A percentile compares a stretch with the other conserved stretches of the same genome.
Conservation (phyloP, 2,797 vertebrate species). For the Parauchenoglanis punctatus region DNA sequence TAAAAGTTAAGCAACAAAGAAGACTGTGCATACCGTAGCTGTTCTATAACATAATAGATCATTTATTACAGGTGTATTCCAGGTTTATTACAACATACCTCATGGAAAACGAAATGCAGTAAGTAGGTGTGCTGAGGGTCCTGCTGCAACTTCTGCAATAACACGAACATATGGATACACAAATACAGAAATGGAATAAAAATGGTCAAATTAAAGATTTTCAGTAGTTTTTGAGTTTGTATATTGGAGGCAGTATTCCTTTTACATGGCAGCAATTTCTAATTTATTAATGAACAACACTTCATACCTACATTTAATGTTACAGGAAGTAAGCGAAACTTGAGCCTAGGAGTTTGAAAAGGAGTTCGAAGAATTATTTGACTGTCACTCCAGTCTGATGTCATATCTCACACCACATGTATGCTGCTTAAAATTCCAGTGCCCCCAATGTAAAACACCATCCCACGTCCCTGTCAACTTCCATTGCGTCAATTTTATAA, state of each 20-base stretch:
- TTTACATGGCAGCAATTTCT: background rate
- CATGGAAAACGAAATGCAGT: background rate
- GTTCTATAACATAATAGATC: background rate
- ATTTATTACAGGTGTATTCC: background rate
- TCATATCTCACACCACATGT: background rate
- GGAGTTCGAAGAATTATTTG: background rate
- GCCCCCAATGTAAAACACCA: background rate
- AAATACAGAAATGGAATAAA: background rate
- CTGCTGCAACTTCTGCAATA: background rate
- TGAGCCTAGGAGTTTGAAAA: background rate
- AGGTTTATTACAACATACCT: background rate
- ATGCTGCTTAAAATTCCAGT: background rate
- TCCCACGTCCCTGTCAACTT: background rate
- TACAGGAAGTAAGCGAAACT: no score
- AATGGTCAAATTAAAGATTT: background rate
- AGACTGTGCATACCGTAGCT: background rate
- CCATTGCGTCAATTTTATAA: background rate
- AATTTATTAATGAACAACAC: background rate
- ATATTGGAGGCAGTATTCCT: background rate
- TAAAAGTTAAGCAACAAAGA: background rate
- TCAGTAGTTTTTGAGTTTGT: background rate
- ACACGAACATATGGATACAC: background rate
- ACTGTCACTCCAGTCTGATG: background rate
- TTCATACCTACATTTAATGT: background rate
- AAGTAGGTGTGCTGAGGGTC: background rate